Evolutionary conservation across 1,140 invertebrate species (phyloP).

Genomic region (Formica exsecta): DNA sequence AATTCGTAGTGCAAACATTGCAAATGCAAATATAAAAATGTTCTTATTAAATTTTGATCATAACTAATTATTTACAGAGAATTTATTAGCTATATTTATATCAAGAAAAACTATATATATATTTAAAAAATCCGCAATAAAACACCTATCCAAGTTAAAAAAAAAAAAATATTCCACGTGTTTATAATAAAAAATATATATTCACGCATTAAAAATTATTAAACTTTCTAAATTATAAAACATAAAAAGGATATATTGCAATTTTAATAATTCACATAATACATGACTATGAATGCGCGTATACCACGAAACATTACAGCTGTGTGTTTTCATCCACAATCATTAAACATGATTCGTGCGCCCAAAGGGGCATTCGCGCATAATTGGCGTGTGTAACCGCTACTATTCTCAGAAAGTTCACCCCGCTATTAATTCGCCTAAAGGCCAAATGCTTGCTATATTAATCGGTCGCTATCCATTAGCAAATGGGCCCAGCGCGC

Average conservation of each 20-base stretch:
- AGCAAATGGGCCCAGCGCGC: constrained; percentile 48
- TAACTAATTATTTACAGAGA: no score
- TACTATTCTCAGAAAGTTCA: constrained; percentile 52
- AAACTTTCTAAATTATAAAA: constrained; percentile 26
- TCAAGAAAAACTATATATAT: background rate
- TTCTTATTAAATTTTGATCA: no score
- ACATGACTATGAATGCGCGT: background rate
- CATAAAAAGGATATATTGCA: background rate
- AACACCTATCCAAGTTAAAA: background rate
- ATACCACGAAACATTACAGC: background rate
- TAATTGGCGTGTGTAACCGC: constrained; percentile 15
- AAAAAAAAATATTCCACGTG: background rate
- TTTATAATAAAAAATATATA: constrained; percentile 9
- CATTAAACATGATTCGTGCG: constrained; percentile 13
- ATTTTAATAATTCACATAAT: constrained; percentile 25
- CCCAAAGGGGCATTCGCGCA: constrained; percentile 2
- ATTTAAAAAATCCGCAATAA: background rate
- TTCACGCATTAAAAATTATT: background rate
- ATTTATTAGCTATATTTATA: background rate
- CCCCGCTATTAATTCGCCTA: constrained; percentile 9
- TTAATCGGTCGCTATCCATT: constrained; percentile 57
- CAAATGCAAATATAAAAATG: no score
- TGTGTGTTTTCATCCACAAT: background rate
- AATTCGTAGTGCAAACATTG: no score
- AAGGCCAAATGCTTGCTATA: constrained; percentile 38